Conservation (phyloP, 2,113 vertebrate species). For the Cyphomyrus plagiostoma region DNA sequence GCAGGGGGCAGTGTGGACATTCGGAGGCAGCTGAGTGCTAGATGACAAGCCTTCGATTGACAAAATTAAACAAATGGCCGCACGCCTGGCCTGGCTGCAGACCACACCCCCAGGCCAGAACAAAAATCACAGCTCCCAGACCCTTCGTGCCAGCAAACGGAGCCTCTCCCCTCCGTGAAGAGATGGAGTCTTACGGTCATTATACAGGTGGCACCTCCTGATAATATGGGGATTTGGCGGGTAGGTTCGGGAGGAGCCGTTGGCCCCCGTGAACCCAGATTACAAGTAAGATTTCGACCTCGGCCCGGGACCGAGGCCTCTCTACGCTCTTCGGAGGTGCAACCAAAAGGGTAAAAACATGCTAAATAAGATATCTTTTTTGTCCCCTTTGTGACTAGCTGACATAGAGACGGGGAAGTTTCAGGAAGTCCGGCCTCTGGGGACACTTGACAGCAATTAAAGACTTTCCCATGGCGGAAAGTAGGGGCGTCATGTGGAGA, state of each 20-base stretch:
- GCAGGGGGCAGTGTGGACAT: not conserved
- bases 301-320: not conserved
- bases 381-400: not conserved
- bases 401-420: not conserved
- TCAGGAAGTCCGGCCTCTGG: constrained; percentile 13
- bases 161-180: not conserved
- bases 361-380: not conserved
- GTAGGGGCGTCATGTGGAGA: not conserved
- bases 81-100: not conserved
- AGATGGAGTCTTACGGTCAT: not conserved
- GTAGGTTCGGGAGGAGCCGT: not conserved
- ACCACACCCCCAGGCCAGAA: not conserved
- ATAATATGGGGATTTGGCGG: not conserved
- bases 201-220: not conserved
- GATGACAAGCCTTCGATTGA: not conserved
- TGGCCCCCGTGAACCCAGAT: not conserved
- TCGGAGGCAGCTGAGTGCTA: not conserved
- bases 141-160: not conserved
- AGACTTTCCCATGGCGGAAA: not conserved
- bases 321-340: not conserved
- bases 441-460: constrained; percentile 32
- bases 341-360: not conserved
- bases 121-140: not conserved
- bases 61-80: not conserved
- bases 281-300: not conserved